Conservation (phyloP, 1,140 invertebrate species). For the Coptotermes formosanus region DNA sequence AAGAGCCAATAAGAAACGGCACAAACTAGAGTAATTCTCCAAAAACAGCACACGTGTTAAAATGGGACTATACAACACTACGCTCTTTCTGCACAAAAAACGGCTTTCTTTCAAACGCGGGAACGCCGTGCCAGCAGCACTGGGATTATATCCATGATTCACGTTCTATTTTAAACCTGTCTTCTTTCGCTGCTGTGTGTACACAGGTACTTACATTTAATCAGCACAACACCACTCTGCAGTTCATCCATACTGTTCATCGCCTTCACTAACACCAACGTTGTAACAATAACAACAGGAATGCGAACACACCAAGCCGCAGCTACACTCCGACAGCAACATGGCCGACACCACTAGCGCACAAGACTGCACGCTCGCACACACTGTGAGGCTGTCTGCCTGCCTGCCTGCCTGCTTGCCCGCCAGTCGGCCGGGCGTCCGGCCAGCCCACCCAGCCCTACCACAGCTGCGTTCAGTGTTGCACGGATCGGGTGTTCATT, state of each 20-base stretch:
- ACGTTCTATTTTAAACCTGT: too few relatives aligned
- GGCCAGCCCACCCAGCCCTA: too few relatives aligned
- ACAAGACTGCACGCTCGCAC: background rate
- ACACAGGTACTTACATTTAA: conserved; percentile 50
- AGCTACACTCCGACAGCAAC: background rate
- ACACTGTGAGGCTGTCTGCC: background rate
- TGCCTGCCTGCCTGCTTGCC: background rate
- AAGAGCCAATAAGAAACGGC: too few relatives aligned
- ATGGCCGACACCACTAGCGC: conserved; percentile 1
- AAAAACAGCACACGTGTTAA: too few relatives aligned
- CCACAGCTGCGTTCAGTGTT: too few relatives aligned
- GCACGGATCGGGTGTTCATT: too few relatives aligned
- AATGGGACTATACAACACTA: too few relatives aligned
- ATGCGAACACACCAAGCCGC: background rate
- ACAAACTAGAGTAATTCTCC: too few relatives aligned
- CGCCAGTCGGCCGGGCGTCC: background rate
- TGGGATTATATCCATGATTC: too few relatives aligned
- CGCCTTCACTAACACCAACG: conserved; percentile 26
- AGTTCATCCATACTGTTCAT: conserved; percentile 47
- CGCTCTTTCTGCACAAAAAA: too few relatives aligned
- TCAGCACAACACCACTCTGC: conserved; percentile 51
- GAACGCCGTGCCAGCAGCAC: too few relatives aligned
- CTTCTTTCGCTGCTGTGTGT: background rate
- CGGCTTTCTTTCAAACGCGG: too few relatives aligned
- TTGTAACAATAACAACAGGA: conserved; percentile 4